Conservation (phyloP, 2,888 invertebrate species). For the Nemotelus pantherinus region DNA sequence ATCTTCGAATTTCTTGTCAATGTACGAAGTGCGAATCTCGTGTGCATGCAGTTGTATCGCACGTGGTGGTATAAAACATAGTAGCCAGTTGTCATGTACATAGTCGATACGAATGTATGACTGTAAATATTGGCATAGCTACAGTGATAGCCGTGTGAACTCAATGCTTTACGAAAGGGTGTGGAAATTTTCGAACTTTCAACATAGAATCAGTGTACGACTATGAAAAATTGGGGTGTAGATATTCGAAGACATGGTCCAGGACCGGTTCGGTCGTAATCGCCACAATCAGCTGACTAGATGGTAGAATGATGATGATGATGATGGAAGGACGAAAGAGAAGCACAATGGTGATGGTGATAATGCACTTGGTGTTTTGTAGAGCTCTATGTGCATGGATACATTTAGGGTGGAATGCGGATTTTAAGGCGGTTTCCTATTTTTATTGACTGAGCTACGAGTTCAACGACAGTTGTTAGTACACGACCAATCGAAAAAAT, state of each 20-base stretch:
- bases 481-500: too few relatives aligned
- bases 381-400: neutral
- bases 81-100: neutral
- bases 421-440: conserved; percentile 21
- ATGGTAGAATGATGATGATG: conserved; percentile 1
- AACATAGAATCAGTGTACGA: neutral
- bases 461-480: too few relatives aligned
- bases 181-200: conserved; percentile 41
- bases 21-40: neutral
- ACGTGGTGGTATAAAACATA: conserved; percentile 33
- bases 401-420: conserved; percentile 23
- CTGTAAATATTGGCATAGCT: neutral
- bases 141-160: conserved; percentile 1
- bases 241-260: conserved; percentile 6
- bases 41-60: conserved; percentile 34
- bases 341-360: too few relatives aligned
- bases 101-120: neutral
- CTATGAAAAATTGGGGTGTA: neutral
- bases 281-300: conserved; percentile 39
- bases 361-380: conserved; percentile 15
- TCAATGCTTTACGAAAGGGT: conserved; percentile 39
- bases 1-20: conserved; percentile 10
- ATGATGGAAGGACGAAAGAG: conserved; percentile 9
- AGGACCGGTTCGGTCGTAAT: conserved; percentile 31
- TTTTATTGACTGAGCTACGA: neutral